These are phyloP conservation scores for Coreius guichenoti DNA, from an alignment of 2,797 vertebrate species.

Conservation along the genomic window DNA sequence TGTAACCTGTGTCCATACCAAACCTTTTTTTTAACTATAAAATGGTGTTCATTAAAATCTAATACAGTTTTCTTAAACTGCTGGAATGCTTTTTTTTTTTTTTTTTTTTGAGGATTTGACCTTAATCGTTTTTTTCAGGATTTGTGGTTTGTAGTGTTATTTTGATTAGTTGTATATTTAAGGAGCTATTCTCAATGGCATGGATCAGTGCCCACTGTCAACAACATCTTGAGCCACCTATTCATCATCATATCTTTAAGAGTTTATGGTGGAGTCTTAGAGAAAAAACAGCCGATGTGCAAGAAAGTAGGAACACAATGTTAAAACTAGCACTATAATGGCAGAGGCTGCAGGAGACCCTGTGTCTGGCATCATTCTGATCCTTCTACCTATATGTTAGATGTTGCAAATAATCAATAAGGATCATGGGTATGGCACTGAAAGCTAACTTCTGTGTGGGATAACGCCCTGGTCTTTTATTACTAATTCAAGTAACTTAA, in stretches of 20 bases:
- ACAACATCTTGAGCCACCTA: constrained; percentile 25
- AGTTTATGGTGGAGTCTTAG: not conserved
- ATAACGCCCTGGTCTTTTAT: not conserved
- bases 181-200: not conserved
- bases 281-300: not conserved
- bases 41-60: not conserved
- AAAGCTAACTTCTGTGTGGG: not conserved
- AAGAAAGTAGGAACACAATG: not conserved
- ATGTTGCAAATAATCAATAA: not conserved
- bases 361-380: not conserved
- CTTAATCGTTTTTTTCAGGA: constrained; percentile 25
- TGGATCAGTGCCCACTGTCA: constrained; percentile 41
- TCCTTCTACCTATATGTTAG: not conserved
- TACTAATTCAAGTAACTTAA: not conserved
- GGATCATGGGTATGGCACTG: not conserved
- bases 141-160: constrained; percentile 29
- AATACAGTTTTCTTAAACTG: not conserved
- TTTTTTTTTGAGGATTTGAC: not conserved
- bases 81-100: not conserved
- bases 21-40: not conserved
- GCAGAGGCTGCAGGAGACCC: not conserved
- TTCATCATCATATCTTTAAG: constrained; percentile 1
- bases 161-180: constrained; percentile 16
- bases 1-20: constrained; percentile 11
- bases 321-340: not conserved